Conservation (phyloP, 2,888 invertebrate genomes). For the Phortica okadai region DNA sequence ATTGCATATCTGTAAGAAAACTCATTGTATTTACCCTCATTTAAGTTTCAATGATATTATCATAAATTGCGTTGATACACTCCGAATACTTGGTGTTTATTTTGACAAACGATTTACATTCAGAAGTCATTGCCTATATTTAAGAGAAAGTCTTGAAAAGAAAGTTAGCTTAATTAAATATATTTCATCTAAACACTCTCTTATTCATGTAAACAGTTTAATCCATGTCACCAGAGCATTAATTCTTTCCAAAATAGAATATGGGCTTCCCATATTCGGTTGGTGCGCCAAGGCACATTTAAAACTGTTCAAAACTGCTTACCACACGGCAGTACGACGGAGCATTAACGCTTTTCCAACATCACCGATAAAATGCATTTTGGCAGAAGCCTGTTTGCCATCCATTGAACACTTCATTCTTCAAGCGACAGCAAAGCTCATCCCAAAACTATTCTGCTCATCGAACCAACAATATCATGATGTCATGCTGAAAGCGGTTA, state of each 20-base stretch:
- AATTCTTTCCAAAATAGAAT: constrained; percentile 37
- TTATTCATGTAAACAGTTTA: constrained; percentile 17
- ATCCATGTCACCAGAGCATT: constrained; percentile 27
- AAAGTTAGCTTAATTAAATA: constrained; percentile 35
- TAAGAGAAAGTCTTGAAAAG: constrained; percentile 33
- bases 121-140: too few species aligned
- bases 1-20: constrained; percentile 37
- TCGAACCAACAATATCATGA: not conserved
- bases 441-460: not conserved
- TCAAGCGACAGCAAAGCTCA: too few species aligned
- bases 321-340: constrained; percentile 26
- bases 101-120: too few species aligned
- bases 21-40: not conserved
- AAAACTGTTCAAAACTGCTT: too few species aligned
- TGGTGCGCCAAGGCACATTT: constrained; percentile 15
- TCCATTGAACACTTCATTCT: not conserved
- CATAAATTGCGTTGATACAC: too few species aligned
- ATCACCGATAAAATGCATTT: constrained; percentile 33
- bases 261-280: constrained; percentile 37
- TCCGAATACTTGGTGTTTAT: too few species aligned
- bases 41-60: constrained; percentile 1
- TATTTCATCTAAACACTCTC: constrained; percentile 28
- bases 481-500: not conserved
- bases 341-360: constrained; percentile 37
- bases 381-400: constrained; percentile 34